Percentiles rank a stretch among this genome's conserved stretches.
Conservation (phyloP, 2,888 invertebrate species). For the Halictus ligatus region DNA sequence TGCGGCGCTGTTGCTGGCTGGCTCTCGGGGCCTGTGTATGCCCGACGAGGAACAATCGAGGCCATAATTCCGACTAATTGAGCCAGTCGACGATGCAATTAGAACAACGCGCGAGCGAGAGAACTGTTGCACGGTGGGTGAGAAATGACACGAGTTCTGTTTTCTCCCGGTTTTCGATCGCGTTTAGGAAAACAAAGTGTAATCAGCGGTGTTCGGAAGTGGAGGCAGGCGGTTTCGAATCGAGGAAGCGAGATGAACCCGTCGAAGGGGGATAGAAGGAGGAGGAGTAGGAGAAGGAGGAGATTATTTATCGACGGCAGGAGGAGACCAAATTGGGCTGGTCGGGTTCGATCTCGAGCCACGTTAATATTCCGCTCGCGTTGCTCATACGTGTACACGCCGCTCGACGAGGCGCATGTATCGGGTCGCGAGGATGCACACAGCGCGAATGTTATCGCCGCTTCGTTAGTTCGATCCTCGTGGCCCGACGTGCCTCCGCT, state of each 20-base stretch:
- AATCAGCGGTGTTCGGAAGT: neutral
- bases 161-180: constrained; percentile 8
- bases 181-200: constrained; percentile 9
- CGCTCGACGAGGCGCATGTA: constrained; percentile 14
- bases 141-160: constrained; percentile 25
- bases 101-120: constrained; percentile 45
- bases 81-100: constrained; percentile 63
- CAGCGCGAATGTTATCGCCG: constrained; percentile 43
- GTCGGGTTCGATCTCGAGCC: constrained; percentile 50
- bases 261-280: neutral
- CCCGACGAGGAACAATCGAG: constrained; percentile 64
- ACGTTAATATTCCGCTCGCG: constrained; percentile 54
- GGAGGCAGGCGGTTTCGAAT: neutral
- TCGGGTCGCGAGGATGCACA: constrained; percentile 41
- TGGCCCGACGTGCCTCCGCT: constrained; percentile 33
- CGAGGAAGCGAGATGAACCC: neutral
- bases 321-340: constrained; percentile 43
- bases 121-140: constrained; percentile 17
- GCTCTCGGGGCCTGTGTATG: neutral
- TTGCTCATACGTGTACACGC: constrained; percentile 35
- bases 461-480: constrained; percentile 45
- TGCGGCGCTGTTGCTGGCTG: constrained; percentile 28
- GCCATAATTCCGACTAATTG: constrained; percentile 66
- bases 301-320: constrained; percentile 9
- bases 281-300: neutral